Percentiles rank a stretch among this genome's conserved stretches.
phyloP scores from a whole-genome alignment of 1,140 invertebrate genomes.

The Spodoptera frugiperda region DNA sequence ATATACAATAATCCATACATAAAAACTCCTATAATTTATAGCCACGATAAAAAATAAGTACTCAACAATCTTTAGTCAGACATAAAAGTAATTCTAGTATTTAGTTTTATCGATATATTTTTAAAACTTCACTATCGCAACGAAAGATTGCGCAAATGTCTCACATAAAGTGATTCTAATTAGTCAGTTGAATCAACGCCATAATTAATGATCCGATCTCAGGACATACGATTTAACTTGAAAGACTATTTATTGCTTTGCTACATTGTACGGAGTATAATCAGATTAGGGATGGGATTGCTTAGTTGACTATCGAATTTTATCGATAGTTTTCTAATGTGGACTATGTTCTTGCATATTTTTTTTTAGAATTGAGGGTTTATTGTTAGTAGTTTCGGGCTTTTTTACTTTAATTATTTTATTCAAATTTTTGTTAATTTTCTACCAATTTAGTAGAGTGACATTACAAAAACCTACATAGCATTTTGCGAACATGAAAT shows the following conservation, averaged over 20 bases:
- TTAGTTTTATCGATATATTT: not conserved
- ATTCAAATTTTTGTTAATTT: no score
- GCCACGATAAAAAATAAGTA: no score
- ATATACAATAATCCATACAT: no score
- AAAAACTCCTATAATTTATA: no score
- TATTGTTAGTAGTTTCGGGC: no score
- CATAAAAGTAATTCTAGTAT: no score
- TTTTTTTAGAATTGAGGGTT: no score
- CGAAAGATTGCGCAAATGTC: not conserved
- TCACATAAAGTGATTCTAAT: slow-evolving; percentile 34
- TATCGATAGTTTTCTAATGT: not conserved
- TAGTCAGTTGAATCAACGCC: slow-evolving; percentile 38
- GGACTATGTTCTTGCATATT: no score
- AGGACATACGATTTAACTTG: slow-evolving; percentile 39
- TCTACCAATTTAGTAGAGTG: no score
- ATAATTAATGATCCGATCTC: slow-evolving; percentile 36
- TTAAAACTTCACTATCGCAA: not conserved
- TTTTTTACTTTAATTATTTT: no score
- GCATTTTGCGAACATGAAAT: not conserved
- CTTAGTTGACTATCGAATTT: slow-evolving; percentile 6
- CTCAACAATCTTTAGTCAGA: no score
- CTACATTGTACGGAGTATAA: slow-evolving; percentile 21
- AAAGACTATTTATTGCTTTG: slow-evolving; percentile 31
- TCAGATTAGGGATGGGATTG: slow-evolving; percentile 16
- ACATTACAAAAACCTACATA: no score